phyloP scores from a whole-genome alignment of 2,888 invertebrate species.

The Protula sp. region DNA sequence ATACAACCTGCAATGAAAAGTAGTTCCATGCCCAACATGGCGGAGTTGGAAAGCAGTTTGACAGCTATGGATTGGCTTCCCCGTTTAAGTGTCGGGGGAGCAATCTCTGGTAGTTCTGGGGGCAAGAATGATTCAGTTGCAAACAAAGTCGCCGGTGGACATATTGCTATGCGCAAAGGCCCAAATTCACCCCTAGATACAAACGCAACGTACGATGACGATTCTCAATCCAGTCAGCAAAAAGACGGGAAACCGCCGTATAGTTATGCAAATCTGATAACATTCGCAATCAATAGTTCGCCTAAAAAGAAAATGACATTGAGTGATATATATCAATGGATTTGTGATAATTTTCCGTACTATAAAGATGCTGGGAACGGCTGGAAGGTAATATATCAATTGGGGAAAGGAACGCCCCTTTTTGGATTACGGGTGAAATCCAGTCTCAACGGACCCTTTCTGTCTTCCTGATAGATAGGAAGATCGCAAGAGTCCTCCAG shows the following conservation, averaged over 20 bases:
- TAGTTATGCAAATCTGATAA: slow-evolving; percentile 68
- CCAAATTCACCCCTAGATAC: slow-evolving; percentile 46
- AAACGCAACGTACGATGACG: slow-evolving; percentile 36
- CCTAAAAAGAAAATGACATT: slow-evolving; percentile 68
- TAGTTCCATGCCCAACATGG: slow-evolving; percentile 34
- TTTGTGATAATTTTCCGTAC: slow-evolving; percentile 68
- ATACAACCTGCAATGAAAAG: too few relatives aligned
- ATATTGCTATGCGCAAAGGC: slow-evolving; percentile 36
- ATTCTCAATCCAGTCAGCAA: slow-evolving; percentile 5
- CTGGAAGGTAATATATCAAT: slow-evolving; percentile 69
- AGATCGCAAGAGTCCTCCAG: too few relatives aligned
- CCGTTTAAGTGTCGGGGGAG: slow-evolving; percentile 51
- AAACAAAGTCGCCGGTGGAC: slow-evolving; percentile 27
- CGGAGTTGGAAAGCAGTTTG: slow-evolving; percentile 55
- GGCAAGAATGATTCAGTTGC: neutral
- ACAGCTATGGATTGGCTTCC: slow-evolving; percentile 59
- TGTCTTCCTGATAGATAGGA: too few relatives aligned
- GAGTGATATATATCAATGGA: slow-evolving; percentile 70
- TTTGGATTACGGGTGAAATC: too few relatives aligned
- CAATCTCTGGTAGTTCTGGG: slow-evolving; percentile 23
- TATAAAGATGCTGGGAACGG: slow-evolving; percentile 66
- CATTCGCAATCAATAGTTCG: slow-evolving; percentile 65
- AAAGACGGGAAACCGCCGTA: slow-evolving; percentile 56
- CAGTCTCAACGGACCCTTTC: too few relatives aligned
- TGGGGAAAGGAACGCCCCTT: too few relatives aligned